Evolutionary conservation across 2,888 invertebrate genomes (phyloP).

Genomic region (Hydrotaea diabolus): DNA sequence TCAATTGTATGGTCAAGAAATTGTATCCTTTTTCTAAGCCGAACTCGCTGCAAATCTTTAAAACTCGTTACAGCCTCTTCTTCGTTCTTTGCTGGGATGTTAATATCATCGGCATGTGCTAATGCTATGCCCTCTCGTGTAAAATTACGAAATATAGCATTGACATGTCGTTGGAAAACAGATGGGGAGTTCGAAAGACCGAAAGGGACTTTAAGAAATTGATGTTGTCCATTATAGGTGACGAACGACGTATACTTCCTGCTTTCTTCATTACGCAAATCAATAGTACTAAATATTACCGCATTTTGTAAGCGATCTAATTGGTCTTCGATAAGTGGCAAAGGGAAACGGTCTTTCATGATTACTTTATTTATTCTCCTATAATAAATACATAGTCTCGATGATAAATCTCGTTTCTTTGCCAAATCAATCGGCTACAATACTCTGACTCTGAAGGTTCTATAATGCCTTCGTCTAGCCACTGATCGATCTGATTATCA

Average conservation of each 20-base stretch:
- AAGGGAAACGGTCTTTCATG: no score
- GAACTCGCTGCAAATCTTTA: constrained; percentile 41
- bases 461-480: constrained; percentile 21
- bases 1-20: constrained; percentile 66
- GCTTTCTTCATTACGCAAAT: constrained; percentile 62
- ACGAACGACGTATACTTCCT: no score
- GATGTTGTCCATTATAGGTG: no score
- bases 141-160: constrained; percentile 10
- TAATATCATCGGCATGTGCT: constrained; percentile 10
- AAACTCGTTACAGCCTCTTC: constrained; percentile 5
- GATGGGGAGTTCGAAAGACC: not conserved
- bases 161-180: no score
- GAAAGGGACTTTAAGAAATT: no score
- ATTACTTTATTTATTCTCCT: no score
- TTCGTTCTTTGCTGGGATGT: constrained; percentile 8
- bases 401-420: constrained; percentile 45
- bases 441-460: not conserved
- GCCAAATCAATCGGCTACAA: not conserved
- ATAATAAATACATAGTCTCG: constrained; percentile 51
- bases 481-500: not conserved
- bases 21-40: constrained; percentile 57
- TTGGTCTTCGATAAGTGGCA: no score
- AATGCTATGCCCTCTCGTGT: constrained; percentile 6
- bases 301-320: no score
- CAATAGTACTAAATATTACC: no score